Evolutionary conservation across 2,797 vertebrate species (phyloP), one percentile per base, ranked within the genome.

Genomic region (Vultur gryphus): DNA sequence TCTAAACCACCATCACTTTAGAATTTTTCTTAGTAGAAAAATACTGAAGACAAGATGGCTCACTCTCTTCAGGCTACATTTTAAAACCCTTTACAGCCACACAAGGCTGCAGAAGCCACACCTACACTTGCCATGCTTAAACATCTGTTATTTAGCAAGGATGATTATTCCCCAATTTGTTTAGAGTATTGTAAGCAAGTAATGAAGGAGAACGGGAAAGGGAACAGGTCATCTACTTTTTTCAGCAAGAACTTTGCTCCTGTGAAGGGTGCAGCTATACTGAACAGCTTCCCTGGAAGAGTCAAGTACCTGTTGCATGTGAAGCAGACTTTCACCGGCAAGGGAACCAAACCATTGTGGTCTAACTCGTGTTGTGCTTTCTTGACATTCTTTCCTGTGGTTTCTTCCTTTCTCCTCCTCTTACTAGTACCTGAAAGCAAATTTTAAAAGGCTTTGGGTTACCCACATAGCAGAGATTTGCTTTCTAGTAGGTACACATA

Each of bases 241-340:
- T 67, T 52, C 33, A 67, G 43, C 8, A 49, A 39, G 64, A 87
- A 78, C 44, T 95, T 75, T 83, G 78, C 18, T 57, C 59, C 62
- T 46, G 16, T 37, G 61, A 93, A 86, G 41, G 73, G 37, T 66
- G 43, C 51, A 95, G 67, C 78, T 54, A 72, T 37, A 71, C 33
- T 7, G 1, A 88, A 33, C 25, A 75, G 61, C 58, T 84, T 90
- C 44, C 54, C 39, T 70, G 82, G 41, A 83, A 89, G 46, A 86
- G 71, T 58, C 64, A 77, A 87, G 54, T 97, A 99, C 99, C 99
- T 99, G 99, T 97, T 99, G 98, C 99, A 99, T 3, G 98, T 99
- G 98, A 99, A 99, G 98, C 99, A 99, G 97, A 99, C 98, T 98
- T 99, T 99, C 73, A 99, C 99, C 0, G 99, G 99, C 84, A 99